Base-by-base conservation (phyloP, 2,113 vertebrate species). In the Philantomba maxwellii region DNA sequence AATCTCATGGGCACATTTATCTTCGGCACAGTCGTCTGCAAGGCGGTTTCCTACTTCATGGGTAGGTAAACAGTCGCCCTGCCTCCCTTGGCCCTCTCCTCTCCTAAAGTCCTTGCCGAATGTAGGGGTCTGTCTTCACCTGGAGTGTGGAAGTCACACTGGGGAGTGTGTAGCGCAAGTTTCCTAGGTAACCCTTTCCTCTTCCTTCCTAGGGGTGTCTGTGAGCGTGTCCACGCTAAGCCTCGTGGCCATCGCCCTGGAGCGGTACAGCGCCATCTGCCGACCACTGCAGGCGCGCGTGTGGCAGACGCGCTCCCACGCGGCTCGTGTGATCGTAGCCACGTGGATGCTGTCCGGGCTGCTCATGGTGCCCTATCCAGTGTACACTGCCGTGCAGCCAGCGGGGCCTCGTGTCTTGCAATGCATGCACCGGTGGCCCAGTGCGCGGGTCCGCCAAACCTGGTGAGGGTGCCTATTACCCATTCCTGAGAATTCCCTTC, bases 261-360 rank as follows among this genome's bases (percentile, higher is more conserved):
- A 99, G 97, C 99, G 99, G 73, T 99, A 99, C 99, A 99, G 99
- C 36, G 99, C 99, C 98, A 99, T 99, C 98, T 99, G 99, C 97
- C 99, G 99, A 97, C 99, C 99, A 1, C 98, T 99, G 96, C 99
- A 99, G 98, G 99, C 99, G 0, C 99, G 99, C 0, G 99, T 99
- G 60, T 99, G 99, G 99, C 99, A 99, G 98, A 99, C 99, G 0
- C 99, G 99, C 26, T 99, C 99, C 33, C 99, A 99, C 0, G 99
- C 99, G 11, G 99, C 99, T 96, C 99, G 99, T 3, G 99, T 99
- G 93, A 99, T 99, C 19, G 98, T 99, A 0, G 98, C 99, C 62
- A 99, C 99, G 0, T 99, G 99, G 99, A 97, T 99, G 23, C 91
- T 99, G 89, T 99, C 99, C 0, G 98, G 99, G 5, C 84, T 99